Conservation (phyloP, 2,113 vertebrate species). For the Equus quagga region DNA sequence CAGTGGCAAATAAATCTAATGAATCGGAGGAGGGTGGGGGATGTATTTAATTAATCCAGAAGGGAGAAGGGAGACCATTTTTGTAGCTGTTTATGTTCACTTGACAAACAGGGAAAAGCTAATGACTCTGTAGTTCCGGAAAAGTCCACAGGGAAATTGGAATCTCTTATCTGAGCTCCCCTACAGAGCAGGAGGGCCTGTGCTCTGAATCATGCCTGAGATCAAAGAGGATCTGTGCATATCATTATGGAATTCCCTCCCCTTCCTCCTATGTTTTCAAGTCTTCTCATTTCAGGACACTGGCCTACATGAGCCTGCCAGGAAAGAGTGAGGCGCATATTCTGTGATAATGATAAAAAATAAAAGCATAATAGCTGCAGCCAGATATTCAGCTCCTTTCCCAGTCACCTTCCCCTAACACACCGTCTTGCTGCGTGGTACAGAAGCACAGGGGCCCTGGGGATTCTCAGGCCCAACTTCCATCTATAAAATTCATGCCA, state of each 20-base stretch:
- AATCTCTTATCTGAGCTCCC: conserved; percentile 85
- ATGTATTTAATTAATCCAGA: conserved; percentile 84
- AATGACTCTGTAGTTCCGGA: conserved; percentile 85
- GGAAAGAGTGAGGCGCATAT: conserved; percentile 47
- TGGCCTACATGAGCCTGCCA: conserved; percentile 71
- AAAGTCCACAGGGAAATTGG: conserved; percentile 77
- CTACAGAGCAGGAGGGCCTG: conserved; percentile 74
- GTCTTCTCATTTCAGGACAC: conserved; percentile 46
- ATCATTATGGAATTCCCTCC: conserved; percentile 63
- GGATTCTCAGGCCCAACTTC: not conserved
- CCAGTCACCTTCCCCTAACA: not conserved
- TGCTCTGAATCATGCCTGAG: conserved; percentile 75
- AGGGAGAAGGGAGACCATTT: conserved; percentile 77
- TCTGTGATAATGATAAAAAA: not conserved
- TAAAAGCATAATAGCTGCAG: not conserved
- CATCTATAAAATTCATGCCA: not conserved
- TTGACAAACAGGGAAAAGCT: conserved; percentile 86
- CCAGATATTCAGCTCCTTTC: not conserved
- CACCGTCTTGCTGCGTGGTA: rapidly evolving
- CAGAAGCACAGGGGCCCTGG: rapidly evolving
- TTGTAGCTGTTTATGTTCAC: conserved; percentile 83
- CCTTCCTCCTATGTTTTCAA: not conserved
- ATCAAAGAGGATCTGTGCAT: conserved; percentile 85
- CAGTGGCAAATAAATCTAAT: conserved; percentile 79
- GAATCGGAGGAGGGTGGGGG: conserved; percentile 71